phyloP scores from a whole-genome alignment of 2,797 vertebrate species.

The Anabas testudineus region DNA sequence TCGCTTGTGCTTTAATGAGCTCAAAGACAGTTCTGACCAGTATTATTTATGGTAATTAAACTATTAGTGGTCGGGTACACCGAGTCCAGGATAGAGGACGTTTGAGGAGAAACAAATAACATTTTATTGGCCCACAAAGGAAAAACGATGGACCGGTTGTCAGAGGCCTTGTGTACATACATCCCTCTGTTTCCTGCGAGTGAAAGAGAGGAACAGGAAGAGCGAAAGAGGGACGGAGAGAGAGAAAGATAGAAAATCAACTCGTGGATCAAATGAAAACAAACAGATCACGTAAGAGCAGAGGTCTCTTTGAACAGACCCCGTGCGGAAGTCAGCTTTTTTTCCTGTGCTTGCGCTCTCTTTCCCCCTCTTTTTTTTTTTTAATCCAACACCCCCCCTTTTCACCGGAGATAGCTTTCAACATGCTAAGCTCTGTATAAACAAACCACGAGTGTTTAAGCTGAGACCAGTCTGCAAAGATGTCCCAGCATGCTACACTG shows the following conservation, averaged over 20 bases:
- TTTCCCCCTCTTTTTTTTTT: slow-evolving; percentile 38
- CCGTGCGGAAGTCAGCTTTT: slow-evolving; percentile 62
- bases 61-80: slow-evolving; percentile 21
- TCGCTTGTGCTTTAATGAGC: slow-evolving; percentile 4
- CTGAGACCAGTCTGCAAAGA: slow-evolving; percentile 71
- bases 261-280: slow-evolving; percentile 75
- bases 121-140: slow-evolving; percentile 50
- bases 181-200: slow-evolving; percentile 58
- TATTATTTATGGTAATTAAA: slow-evolving; percentile 18
- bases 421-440: slow-evolving; percentile 69
- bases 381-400: slow-evolving; percentile 12
- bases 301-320: slow-evolving; percentile 69
- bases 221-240: slow-evolving; percentile 31
- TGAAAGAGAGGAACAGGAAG: slow-evolving; percentile 61
- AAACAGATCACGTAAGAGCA: slow-evolving; percentile 69
- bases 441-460: slow-evolving; percentile 67
- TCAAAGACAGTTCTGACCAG: background rate
- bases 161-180: slow-evolving; percentile 50
- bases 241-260: slow-evolving; percentile 50
- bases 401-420: slow-evolving; percentile 71
- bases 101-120: slow-evolving; percentile 49
- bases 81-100: slow-evolving; percentile 48
- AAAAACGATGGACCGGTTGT: slow-evolving; percentile 47
- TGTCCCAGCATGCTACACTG: slow-evolving; percentile 66
- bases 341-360: slow-evolving; percentile 36